Conservation (phyloP, 2,888 invertebrate genomes). For the Drosophila quinaria region DNA sequence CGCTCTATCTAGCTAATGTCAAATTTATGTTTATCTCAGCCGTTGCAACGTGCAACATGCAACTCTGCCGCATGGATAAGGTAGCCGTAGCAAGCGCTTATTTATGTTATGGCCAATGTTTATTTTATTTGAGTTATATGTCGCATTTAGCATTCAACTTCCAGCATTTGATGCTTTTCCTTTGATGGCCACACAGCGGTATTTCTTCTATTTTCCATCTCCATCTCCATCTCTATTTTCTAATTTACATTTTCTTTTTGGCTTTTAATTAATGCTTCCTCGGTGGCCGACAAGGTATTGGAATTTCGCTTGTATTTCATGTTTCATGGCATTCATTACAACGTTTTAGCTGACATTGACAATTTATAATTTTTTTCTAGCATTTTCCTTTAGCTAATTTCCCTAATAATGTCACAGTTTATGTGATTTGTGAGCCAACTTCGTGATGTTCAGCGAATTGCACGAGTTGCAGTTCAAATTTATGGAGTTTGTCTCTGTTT, state of each 20-base stretch:
- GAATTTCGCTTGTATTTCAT: slow-evolving; percentile 49
- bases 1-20: slow-evolving; percentile 43
- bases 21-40: slow-evolving; percentile 71
- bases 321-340: slow-evolving; percentile 64
- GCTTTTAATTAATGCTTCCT: slow-evolving; percentile 69
- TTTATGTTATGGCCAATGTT: slow-evolving; percentile 77
- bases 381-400: slow-evolving; percentile 49
- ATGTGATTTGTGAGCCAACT: slow-evolving; percentile 68
- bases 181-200: slow-evolving; percentile 54
- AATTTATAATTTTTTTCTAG: slow-evolving; percentile 66
- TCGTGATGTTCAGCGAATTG: slow-evolving; percentile 60
- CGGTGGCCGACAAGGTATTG: slow-evolving; percentile 56
- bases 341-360: slow-evolving; percentile 67
- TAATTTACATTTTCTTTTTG: slow-evolving; percentile 17
- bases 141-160: slow-evolving; percentile 50
- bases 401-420: slow-evolving; percentile 66
- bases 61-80: slow-evolving; percentile 15
- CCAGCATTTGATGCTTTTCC: slow-evolving; percentile 24
- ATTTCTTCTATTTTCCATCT: slow-evolving; percentile 13
- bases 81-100: slow-evolving; percentile 57
- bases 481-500: slow-evolving; percentile 36
- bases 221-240: slow-evolving; percentile 1
- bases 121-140: slow-evolving; percentile 76
- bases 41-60: slow-evolving; percentile 13
- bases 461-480: slow-evolving; percentile 43